Conservation (phyloP, 2,113 vertebrate genomes). For the Cyprinodon variegatus region DNA sequence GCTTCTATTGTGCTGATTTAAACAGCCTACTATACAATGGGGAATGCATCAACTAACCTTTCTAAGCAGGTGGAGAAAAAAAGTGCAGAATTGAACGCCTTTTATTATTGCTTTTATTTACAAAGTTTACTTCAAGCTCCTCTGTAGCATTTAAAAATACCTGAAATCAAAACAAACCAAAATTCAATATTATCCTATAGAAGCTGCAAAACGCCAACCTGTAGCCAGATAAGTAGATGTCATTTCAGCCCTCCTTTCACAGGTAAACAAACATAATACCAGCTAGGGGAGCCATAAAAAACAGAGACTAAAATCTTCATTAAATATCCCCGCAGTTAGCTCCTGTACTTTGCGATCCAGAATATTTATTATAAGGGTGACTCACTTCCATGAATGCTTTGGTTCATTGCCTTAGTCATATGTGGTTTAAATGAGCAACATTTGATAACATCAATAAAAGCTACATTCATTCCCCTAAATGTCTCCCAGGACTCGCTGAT, state of each 20-base stretch:
- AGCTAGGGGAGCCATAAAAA: slow-evolving; percentile 4
- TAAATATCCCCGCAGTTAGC: slow-evolving; percentile 10
- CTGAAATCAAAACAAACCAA: slow-evolving; percentile 8
- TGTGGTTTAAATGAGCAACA: slow-evolving; percentile 12
- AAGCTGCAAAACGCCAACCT: slow-evolving; percentile 34
- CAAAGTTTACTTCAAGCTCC: not conserved
- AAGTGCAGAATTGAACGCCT: no score
- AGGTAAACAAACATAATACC: slow-evolving; percentile 24
- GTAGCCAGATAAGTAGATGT: slow-evolving; percentile 15
- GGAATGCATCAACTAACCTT: not conserved
- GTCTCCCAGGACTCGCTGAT: slow-evolving; percentile 26
- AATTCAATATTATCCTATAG: slow-evolving; percentile 38
- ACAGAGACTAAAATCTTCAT: slow-evolving; percentile 27
- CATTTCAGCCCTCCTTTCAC: slow-evolving; percentile 5
- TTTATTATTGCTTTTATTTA: not conserved
- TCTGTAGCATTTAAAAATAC: slow-evolving; percentile 9
- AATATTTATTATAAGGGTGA: not conserved
- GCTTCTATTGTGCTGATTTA: not conserved
- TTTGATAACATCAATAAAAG: slow-evolving; percentile 47
- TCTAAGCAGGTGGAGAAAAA: not conserved
- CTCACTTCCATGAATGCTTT: slow-evolving; percentile 9
- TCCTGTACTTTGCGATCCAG: not conserved
- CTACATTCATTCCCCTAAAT: slow-evolving; percentile 13
- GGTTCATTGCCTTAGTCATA: slow-evolving; percentile 23
- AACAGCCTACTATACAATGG: not conserved